Percentiles rank a stretch among this genome's conserved stretches.
phyloP scores from a whole-genome alignment of 2,888 invertebrate species.

The Ceramica pisi region DNA sequence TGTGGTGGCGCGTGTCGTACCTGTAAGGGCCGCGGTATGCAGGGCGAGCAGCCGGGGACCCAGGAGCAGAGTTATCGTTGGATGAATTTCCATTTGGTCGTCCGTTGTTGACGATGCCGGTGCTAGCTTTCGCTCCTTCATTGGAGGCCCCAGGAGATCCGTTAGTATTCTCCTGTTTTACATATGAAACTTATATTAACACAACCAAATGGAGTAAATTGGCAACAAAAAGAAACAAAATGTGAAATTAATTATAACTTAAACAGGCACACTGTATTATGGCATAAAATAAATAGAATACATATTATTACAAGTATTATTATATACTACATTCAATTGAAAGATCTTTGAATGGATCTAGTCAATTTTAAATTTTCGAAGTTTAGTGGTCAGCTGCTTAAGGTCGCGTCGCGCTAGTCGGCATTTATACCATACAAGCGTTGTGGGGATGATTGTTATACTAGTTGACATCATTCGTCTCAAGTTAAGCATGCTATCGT shows the following conservation, averaged over 20 bases:
- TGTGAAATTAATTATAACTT: not conserved
- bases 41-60: conserved; percentile 73
- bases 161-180: conserved; percentile 69
- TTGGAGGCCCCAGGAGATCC: conserved; percentile 71
- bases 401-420: not conserved
- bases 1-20: conserved; percentile 61
- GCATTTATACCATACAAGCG: not conserved
- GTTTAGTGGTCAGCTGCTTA: not conserved
- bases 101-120: conserved; percentile 44
- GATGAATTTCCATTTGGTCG: conserved; percentile 69
- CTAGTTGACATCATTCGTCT: not conserved
- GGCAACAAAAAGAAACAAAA: not conserved
- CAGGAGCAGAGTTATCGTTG: conserved; percentile 73
- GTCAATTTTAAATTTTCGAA: not conserved
- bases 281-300: conserved; percentile 3
- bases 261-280: conserved; percentile 1
- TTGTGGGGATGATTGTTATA: not conserved
- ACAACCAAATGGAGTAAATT: not conserved
- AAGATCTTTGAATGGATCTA: not conserved
- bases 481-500: not conserved
- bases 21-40: conserved; percentile 83
- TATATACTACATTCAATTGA: not conserved
- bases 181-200: not conserved
- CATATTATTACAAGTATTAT: conserved; percentile 1
- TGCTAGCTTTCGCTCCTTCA: conserved; percentile 68